Percentiles rank a stretch among this genome's conserved stretches.
Conservation (phyloP, 1,140 invertebrate species). For the Potamilus streckersoni region DNA sequence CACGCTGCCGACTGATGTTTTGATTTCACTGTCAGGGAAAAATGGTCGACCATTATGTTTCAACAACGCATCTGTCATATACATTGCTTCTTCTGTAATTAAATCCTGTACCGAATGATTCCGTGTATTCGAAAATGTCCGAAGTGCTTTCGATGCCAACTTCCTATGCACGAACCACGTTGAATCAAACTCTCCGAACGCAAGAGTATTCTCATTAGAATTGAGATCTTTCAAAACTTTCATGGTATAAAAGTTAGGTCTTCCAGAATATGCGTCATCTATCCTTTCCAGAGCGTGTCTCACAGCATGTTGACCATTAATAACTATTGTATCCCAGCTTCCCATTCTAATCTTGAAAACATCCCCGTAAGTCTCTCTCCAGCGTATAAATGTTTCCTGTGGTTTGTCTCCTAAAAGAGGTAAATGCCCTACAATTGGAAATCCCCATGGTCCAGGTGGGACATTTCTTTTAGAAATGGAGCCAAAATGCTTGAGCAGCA, state of each 20-base stretch:
- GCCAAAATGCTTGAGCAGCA: neutral
- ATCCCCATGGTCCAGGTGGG: conserved; percentile 27
- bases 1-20: neutral
- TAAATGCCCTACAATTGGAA: conserved; percentile 28
- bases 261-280: conserved; percentile 11
- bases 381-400: neutral
- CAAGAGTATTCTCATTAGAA: neutral
- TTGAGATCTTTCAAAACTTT: neutral
- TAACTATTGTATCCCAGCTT: conserved; percentile 16
- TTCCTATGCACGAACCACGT: neutral
- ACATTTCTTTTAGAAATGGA: neutral
- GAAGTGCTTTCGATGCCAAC: conserved; percentile 1
- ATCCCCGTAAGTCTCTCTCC: conserved; percentile 21
- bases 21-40: neutral
- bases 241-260: conserved; percentile 1
- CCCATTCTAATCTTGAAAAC: conserved; percentile 23
- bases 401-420: conserved; percentile 9
- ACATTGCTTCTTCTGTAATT: neutral
- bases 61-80: neutral
- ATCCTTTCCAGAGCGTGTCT: conserved; percentile 4
- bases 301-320: conserved; percentile 13
- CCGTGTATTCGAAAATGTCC: neutral
- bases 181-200: neutral
- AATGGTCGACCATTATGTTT: neutral
- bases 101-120: neutral